A percentile compares a stretch with the other conserved stretches of the same genome.
These are phyloP conservation scores for Myotis yumanensis DNA, from an alignment of 2,113 vertebrate genomes.

Conservation along the genomic window DNA sequence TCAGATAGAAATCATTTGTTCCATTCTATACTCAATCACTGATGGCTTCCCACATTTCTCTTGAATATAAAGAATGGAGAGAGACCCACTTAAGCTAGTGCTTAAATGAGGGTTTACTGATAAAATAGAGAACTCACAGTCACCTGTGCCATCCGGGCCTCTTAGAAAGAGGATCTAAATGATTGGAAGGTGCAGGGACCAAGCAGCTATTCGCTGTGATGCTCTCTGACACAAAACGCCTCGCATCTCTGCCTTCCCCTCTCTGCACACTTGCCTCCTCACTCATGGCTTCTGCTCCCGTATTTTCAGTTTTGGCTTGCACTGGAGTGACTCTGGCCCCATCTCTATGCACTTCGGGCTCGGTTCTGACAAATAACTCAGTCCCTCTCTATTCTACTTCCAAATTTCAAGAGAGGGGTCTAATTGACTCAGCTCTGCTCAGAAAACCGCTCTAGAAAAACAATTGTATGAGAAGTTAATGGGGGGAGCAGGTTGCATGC, in stretches of 20 bases:
- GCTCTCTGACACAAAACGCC: not conserved
- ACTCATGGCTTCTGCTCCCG: not conserved
- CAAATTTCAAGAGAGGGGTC: not conserved
- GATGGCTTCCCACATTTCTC: not conserved
- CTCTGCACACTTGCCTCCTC: not conserved
- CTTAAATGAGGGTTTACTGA: not conserved
- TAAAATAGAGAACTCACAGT: not conserved
- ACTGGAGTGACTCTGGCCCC: not conserved
- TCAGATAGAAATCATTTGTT: not conserved
- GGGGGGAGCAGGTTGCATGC: accelerated
- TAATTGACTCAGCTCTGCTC: not conserved
- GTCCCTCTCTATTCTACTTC: not conserved
- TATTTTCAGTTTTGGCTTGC: not conserved
- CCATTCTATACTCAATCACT: not conserved
- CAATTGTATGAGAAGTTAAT: not conserved
- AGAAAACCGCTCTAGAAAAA: not conserved
- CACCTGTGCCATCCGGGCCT: not conserved
- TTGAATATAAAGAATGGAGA: not conserved
- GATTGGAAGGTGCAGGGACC: not conserved
- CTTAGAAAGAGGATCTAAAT: not conserved
- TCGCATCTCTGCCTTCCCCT: not conserved
- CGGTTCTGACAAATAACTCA: not conserved
- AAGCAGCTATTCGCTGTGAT: not conserved
- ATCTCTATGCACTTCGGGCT: not conserved
- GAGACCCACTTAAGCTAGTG: not conserved